phyloP scores from a whole-genome alignment of 2,113 vertebrate species.

The Circaetus gallicus region DNA sequence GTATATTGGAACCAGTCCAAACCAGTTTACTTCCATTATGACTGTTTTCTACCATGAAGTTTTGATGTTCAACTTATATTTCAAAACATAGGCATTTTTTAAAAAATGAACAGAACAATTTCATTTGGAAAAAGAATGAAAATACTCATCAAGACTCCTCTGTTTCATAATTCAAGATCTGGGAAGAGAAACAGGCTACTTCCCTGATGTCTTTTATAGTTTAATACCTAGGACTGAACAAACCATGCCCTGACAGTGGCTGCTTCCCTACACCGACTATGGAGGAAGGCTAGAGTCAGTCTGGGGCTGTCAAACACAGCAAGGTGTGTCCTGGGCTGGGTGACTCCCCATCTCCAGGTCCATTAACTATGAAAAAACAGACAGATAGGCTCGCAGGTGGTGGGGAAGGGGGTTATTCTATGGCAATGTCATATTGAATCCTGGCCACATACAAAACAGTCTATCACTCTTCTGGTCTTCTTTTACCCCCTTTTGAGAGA shows the following conservation, averaged over 20 bases:
- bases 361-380: background rate
- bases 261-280: background rate
- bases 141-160: background rate
- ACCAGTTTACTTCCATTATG: background rate
- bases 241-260: background rate
- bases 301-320: background rate
- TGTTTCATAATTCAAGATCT: background rate
- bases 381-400: background rate
- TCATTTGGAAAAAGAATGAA: background rate
- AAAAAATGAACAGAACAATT: background rate
- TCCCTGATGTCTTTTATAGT: background rate
- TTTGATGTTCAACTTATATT: background rate
- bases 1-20: background rate
- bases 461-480: background rate
- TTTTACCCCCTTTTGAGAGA: background rate
- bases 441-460: accelerated
- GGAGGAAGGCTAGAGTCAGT: background rate
- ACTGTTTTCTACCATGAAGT: background rate
- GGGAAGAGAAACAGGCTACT: background rate
- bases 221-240: background rate
- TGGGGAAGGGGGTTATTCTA: background rate
- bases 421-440: background rate
- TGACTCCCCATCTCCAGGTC: background rate
- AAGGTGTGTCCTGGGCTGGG: background rate
- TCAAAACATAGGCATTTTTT: background rate